Evolutionary conservation across 2,888 invertebrate species (phyloP).

Genomic region (Latheticus oryzae): DNA sequence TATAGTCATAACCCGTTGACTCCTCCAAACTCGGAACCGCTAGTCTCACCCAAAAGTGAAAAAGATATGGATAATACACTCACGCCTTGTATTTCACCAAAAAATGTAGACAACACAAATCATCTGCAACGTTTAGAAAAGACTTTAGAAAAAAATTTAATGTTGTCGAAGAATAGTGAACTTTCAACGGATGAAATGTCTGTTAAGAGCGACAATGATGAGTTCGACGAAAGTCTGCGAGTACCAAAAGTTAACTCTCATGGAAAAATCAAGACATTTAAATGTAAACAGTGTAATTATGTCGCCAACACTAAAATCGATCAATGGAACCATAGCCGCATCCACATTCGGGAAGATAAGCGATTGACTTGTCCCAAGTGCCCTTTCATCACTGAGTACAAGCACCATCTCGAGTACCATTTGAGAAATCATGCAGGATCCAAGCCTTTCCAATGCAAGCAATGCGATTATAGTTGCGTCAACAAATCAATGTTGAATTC

Average conservation of each 20-base stretch:
- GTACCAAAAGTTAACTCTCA: slow-evolving; percentile 77
- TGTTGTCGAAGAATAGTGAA: slow-evolving; percentile 56
- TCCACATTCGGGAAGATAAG: slow-evolving; percentile 95
- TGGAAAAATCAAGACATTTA: slow-evolving; percentile 88
- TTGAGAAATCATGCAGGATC: slow-evolving; percentile 93
- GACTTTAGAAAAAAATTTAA: slow-evolving; percentile 58
- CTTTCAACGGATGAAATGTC: slow-evolving; percentile 65
- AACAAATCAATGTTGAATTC: slow-evolving; percentile 99
- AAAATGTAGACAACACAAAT: slow-evolving; percentile 48
- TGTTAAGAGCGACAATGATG: slow-evolving; percentile 62
- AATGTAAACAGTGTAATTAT: slow-evolving; percentile 93
- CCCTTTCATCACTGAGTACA: slow-evolving; percentile 98
- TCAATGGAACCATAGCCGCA: slow-evolving; percentile 92
- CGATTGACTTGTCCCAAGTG: slow-evolving; percentile 91
- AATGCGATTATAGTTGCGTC: slow-evolving; percentile 92
- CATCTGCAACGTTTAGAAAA: slow-evolving; percentile 61
- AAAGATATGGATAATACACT: slow-evolving; percentile 45
- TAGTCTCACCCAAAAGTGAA: slow-evolving; percentile 47
- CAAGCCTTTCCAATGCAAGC: slow-evolving; percentile 94
- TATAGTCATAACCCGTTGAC: slow-evolving; percentile 65
- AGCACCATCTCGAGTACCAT: slow-evolving; percentile 98
- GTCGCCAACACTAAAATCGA: slow-evolving; percentile 88
- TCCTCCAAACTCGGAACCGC: slow-evolving; percentile 70
- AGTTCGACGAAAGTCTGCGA: slow-evolving; percentile 66
- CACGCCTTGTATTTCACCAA: slow-evolving; percentile 62